These are phyloP conservation scores for Cynopterus brachyotis DNA, from an alignment of 2,113 vertebrate genomes.

Conservation along the genomic window DNA sequence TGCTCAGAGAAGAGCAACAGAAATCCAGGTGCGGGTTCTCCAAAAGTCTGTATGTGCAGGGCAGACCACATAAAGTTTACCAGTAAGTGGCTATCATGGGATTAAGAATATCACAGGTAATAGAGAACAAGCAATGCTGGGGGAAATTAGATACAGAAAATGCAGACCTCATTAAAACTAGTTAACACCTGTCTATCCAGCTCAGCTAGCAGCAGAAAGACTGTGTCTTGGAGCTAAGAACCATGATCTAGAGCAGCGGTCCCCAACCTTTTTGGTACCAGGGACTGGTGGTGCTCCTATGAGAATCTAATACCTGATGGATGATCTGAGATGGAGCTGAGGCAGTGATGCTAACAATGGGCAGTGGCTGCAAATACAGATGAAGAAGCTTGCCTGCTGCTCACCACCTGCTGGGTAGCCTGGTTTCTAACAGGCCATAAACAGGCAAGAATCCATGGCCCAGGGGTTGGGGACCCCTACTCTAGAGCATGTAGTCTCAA, in stretches of 20 bases:
- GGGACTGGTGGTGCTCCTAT: no score
- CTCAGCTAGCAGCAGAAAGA: not conserved
- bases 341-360: no score
- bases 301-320: no score
- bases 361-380: no score
- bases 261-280: not conserved
- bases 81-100: accelerated
- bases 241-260: not conserved
- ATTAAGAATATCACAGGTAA: not conserved
- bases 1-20: not conserved
- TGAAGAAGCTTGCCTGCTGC: no score
- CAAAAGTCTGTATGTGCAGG: accelerated
- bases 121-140: not conserved
- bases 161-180: not conserved
- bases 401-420: no score
- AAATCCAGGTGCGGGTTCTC: no score
- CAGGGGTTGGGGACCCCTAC: not conserved
- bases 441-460: no score
- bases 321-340: no score
- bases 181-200: not conserved
- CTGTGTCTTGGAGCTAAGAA: not conserved
- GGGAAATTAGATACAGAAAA: not conserved
- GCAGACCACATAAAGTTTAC: not conserved
- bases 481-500: not conserved
- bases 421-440: no score